Conservation (phyloP, 2,113 vertebrate genomes). For the Propithecus coquereli region DNA sequence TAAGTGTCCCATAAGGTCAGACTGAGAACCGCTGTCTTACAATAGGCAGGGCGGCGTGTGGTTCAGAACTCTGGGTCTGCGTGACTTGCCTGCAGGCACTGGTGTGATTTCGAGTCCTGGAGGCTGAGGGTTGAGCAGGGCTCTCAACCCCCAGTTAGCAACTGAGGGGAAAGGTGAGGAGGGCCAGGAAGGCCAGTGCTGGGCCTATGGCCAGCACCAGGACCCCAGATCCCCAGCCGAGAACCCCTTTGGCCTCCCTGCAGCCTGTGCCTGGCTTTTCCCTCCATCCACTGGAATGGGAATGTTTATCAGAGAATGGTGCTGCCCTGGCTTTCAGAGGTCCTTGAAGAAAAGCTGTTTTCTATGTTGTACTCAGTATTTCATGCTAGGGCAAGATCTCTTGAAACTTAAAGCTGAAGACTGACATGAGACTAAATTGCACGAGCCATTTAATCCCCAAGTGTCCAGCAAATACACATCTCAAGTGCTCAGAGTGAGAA, state of each 20-base stretch:
- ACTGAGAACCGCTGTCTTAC: background rate
- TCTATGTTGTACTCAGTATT: background rate
- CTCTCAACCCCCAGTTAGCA: accelerated
- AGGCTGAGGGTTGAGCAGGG: background rate
- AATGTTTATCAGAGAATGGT: background rate
- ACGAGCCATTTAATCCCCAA: background rate
- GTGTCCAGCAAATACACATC: background rate
- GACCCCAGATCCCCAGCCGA: background rate
- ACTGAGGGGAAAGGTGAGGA: accelerated
- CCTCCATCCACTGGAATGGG: accelerated
- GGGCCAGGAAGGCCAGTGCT: background rate
- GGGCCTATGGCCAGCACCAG: accelerated
- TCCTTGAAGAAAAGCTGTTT: background rate
- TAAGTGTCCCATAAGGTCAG: too few relatives aligned
- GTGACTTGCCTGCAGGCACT: background rate
- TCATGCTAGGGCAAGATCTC: background rate
- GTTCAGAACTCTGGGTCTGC: background rate
- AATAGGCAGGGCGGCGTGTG: accelerated
- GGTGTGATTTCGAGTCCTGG: background rate
- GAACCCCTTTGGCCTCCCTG: background rate
- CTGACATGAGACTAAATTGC: background rate
- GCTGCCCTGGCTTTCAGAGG: background rate
- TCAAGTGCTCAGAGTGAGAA: background rate
- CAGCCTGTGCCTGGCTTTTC: background rate
- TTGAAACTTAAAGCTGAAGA: background rate